A percentile compares a stretch with the other conserved stretches of the same genome.
Evolutionary conservation across 2,113 vertebrate species (phyloP).

Genomic region (Tricholaema leucomelas): DNA sequence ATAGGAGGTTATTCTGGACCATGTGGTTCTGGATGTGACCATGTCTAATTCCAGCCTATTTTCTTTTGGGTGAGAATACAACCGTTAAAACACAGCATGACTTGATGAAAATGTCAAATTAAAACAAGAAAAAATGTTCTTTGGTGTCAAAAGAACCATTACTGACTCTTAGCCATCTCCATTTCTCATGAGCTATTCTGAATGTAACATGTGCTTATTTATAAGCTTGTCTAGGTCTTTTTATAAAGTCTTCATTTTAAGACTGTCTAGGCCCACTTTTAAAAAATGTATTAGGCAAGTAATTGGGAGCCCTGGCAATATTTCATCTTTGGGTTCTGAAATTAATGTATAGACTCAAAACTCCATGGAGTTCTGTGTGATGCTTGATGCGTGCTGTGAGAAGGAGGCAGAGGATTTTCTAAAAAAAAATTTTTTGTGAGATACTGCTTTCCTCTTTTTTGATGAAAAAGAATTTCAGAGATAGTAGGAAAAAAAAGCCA

Average conservation of each 20-base stretch:
- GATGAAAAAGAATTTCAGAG: neutral
- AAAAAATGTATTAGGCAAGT: neutral
- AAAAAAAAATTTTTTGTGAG: neutral
- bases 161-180: neutral
- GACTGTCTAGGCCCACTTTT: neutral
- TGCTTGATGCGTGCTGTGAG: neutral
- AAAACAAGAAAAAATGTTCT: neutral
- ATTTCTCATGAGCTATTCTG: neutral
- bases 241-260: neutral
- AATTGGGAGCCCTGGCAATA: neutral
- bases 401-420: neutral
- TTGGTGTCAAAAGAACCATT: neutral
- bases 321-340: neutral
- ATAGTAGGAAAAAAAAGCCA: neutral
- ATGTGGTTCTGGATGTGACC: neutral
- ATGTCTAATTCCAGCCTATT: neutral
- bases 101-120: neutral
- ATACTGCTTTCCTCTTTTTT: neutral
- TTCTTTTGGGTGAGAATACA: neutral
- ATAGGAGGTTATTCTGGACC: neutral
- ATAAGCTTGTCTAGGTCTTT: neutral
- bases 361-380: neutral
- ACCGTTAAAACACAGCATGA: neutral
- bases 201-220: neutral
- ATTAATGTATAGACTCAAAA: neutral